Evolutionary conservation across 2,113 vertebrate species (phyloP).

Genomic region (Puntigrus tetrazona): DNA sequence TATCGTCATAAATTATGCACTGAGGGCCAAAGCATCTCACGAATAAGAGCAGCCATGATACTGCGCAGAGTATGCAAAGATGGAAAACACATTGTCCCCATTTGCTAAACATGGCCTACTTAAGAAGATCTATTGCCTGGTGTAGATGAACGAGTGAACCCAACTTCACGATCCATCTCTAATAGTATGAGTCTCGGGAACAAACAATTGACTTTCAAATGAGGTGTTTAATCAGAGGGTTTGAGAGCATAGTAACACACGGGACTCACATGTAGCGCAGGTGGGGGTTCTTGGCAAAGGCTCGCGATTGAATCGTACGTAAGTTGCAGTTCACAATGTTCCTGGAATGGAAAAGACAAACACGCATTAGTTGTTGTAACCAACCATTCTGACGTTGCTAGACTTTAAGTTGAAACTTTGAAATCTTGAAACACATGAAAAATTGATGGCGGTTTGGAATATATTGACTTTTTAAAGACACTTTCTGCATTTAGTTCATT

Average conservation of each 20-base stretch:
- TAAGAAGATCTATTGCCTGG: conserved; percentile 21
- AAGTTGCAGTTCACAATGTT: conserved; percentile 91
- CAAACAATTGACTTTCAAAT: conserved; percentile 16
- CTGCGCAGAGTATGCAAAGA: not conserved
- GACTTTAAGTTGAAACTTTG: not conserved
- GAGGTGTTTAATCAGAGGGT: not conserved
- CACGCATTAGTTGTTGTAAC: not conserved
- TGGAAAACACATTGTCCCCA: not conserved
- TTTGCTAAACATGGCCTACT: conserved; percentile 39
- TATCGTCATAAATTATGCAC: conserved; percentile 41
- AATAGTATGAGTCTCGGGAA: not conserved
- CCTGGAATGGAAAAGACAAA: conserved; percentile 69
- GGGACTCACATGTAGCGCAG: conserved; percentile 93
- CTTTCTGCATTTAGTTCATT: not conserved
- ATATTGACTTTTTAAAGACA: not conserved
- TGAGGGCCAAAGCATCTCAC: not conserved
- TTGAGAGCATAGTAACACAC: too few relatives aligned
- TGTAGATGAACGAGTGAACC: not conserved
- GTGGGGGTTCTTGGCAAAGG: conserved; percentile 91
- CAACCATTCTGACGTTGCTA: not conserved
- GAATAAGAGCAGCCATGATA: conserved; percentile 19
- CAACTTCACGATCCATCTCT: not conserved
- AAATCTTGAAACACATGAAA: not conserved
- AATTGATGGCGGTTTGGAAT: too few relatives aligned
- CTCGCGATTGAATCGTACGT: conserved; percentile 82